phyloP scores from a whole-genome alignment of 1,140 invertebrate species.

The Neodiprion fabricii region DNA sequence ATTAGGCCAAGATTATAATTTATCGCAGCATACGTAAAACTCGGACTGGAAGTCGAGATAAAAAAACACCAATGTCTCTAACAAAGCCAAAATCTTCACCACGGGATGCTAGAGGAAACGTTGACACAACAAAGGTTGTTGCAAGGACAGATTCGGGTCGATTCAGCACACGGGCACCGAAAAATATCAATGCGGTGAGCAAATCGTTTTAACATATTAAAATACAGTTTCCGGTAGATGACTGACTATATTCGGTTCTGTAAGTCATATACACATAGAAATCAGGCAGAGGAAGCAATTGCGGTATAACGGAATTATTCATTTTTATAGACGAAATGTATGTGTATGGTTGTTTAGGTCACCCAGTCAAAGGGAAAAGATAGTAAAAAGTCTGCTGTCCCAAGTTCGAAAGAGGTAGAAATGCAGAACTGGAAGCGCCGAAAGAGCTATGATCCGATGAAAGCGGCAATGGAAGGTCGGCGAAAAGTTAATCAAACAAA shows the following conservation, averaged over 20 bases:
- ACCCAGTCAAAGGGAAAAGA: slow-evolving; percentile 37
- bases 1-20: not conserved
- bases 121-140: slow-evolving; percentile 44
- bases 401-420: slow-evolving; percentile 77
- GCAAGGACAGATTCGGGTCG: slow-evolving; percentile 70
- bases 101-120: slow-evolving; percentile 31
- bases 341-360: slow-evolving; percentile 18
- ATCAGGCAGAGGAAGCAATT: no score
- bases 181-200: slow-evolving; percentile 38
- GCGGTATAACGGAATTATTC: not conserved
- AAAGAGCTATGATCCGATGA: slow-evolving; percentile 90
- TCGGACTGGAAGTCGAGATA: slow-evolving; percentile 35
- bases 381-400: slow-evolving; percentile 64
- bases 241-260: no score
- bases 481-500: slow-evolving; percentile 57
- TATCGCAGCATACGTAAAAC: slow-evolving; percentile 33
- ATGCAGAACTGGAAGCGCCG: slow-evolving; percentile 91
- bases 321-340: not conserved
- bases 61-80: slow-evolving; percentile 30
- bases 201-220: not conserved
- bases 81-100: slow-evolving; percentile 31
- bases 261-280: no score
- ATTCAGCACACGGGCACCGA: slow-evolving; percentile 65
- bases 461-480: slow-evolving; percentile 81
- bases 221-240: no score